phyloP scores from a whole-genome alignment of 2,113 vertebrate genomes.

The Ctenomys sociabilis region DNA sequence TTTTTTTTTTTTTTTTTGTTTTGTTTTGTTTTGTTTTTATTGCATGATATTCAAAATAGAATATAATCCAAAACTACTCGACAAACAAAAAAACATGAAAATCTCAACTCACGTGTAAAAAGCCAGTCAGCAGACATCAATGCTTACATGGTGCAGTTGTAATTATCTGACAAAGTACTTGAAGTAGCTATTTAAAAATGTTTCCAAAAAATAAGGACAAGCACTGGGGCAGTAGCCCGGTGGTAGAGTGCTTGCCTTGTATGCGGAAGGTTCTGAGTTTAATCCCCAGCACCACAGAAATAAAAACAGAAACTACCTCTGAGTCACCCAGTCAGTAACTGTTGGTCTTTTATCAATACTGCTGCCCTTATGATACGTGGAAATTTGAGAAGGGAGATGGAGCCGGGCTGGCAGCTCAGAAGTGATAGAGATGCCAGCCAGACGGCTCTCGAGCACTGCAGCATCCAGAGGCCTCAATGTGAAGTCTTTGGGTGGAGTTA shows the following conservation, averaged over 20 bases:
- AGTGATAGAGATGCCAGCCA: rapidly evolving
- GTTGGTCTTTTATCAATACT: neutral
- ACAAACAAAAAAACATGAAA: neutral
- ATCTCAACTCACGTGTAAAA: neutral
- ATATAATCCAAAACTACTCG: neutral
- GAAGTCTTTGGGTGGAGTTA: slow-evolving; percentile 4
- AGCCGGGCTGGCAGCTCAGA: neutral
- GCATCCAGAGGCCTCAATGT: neutral
- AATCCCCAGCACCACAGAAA: neutral
- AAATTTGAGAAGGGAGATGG: neutral
- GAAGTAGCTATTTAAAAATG: neutral
- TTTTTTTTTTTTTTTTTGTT: too few species aligned
- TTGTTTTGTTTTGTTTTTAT: neutral
- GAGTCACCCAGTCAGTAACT: neutral
- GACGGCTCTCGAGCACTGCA: rapidly evolving
- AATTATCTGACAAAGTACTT: neutral
- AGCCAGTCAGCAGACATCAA: neutral
- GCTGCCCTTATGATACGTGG: neutral
- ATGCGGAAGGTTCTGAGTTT: neutral
- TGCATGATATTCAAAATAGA: neutral
- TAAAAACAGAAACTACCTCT: neutral
- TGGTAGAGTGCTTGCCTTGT: neutral
- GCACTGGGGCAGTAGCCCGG: neutral
- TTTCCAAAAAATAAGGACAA: neutral
- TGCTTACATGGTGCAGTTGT: neutral